A percentile compares a stretch with the other conserved stretches of the same genome.
Conservation (phyloP, 2,888 invertebrate species). For the Xanthia icteritia region DNA sequence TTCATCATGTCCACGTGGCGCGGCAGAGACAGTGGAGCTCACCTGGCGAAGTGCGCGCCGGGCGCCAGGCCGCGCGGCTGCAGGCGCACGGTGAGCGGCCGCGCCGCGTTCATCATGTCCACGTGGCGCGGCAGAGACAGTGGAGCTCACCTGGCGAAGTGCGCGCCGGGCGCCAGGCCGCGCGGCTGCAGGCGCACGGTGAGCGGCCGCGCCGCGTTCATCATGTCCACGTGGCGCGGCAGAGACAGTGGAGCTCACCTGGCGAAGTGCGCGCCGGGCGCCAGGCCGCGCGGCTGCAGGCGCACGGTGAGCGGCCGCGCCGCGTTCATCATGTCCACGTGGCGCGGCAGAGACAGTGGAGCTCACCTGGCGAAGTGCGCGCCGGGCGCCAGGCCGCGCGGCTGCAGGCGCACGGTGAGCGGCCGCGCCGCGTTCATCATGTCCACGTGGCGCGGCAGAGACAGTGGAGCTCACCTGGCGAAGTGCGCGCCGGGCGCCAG, state of each 20-base stretch:
- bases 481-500: slow-evolving; percentile 95
- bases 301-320: slow-evolving; percentile 93
- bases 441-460: slow-evolving; percentile 95
- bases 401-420: slow-evolving; percentile 94
- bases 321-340: slow-evolving; percentile 96
- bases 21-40: slow-evolving; percentile 94
- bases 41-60: slow-evolving; percentile 96
- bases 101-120: slow-evolving; percentile 94
- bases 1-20: slow-evolving; percentile 96
- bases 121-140: slow-evolving; percentile 95
- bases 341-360: slow-evolving; percentile 94
- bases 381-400: slow-evolving; percentile 93
- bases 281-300: slow-evolving; percentile 93
- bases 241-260: slow-evolving; percentile 95
- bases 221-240: slow-evolving; percentile 95
- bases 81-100: slow-evolving; percentile 94
- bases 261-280: slow-evolving; percentile 95
- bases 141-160: slow-evolving; percentile 95
- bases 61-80: slow-evolving; percentile 93
- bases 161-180: slow-evolving; percentile 94
- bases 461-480: slow-evolving; percentile 95
- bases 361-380: slow-evolving; percentile 95
- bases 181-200: slow-evolving; percentile 94
- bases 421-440: slow-evolving; percentile 94
- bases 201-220: slow-evolving; percentile 94